phyloP scores from a whole-genome alignment of 2,797 vertebrate genomes.

The Manis pentadactyla region DNA sequence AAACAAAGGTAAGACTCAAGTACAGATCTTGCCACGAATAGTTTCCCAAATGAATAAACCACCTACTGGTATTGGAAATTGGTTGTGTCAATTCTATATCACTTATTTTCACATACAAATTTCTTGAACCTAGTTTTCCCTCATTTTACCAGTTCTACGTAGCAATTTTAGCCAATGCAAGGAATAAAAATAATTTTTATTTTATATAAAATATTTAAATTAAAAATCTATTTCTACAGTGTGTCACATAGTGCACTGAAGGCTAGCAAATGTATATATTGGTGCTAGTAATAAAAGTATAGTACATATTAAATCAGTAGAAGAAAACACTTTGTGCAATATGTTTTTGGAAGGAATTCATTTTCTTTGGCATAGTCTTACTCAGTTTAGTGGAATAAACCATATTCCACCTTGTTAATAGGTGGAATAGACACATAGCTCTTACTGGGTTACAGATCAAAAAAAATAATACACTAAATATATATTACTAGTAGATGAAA shows the following conservation, averaged over 20 bases:
- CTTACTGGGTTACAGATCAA: background rate
- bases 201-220: constrained; percentile 28
- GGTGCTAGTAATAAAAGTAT: background rate
- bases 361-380: background rate
- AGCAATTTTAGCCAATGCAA: background rate
- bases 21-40: background rate
- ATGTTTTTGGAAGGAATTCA: background rate
- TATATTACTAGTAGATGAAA: background rate
- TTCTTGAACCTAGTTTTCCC: background rate
- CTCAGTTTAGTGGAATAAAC: background rate
- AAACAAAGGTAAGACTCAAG: background rate
- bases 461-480: background rate
- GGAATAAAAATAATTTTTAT: constrained; percentile 5
- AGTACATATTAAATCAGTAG: background rate
- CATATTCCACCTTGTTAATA: background rate
- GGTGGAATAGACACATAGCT: background rate
- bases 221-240: background rate
- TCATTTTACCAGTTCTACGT: background rate
- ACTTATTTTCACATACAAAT: background rate
- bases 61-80: background rate
- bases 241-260: background rate
- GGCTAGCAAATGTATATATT: constrained; percentile 2
- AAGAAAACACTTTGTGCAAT: background rate
- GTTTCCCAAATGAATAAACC: background rate
- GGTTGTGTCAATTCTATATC: background rate